Base-by-base conservation (phyloP, 2,888 invertebrate genomes). In the Tubulanus polymorphus region DNA sequence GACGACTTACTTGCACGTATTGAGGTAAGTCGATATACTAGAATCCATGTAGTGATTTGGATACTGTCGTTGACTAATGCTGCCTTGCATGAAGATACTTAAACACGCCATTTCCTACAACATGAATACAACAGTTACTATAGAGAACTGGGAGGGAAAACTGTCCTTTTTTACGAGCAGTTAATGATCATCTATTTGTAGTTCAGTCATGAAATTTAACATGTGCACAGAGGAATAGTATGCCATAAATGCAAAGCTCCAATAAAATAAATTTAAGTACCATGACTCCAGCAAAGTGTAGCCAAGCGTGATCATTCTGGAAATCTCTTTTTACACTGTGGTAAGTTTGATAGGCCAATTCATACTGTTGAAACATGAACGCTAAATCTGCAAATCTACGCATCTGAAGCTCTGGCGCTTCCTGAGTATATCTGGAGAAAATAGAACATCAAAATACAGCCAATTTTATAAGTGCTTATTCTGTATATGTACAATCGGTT, bases 271-370 rank as follows among this genome's bases (percentile, higher is more conserved):
- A n/a, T 28, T 10, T 29, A 57, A 72, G 64, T 60, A 80, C 81
- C 49, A 95, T 81, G 3, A 97, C 94, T 10, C 96, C 94, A 0
- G 97, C 95, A 79, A 91, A 95, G 78, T 96, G 91, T 28, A 95
- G 84, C 95, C 95, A 96, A 0, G 97, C 97, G 65, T 93, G 91
- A 77, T 99, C 97, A 1, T 90, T 90, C 74, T 90, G 91, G 78
- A 97, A 97, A 78, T 99, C 99, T 52, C 94, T 86, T 80, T 97
- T 97, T n/a, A 94, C 92, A 41, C 90, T 87, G 80, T 97, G 94
- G 81, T 96, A 99, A 0, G 91, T 87, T 76, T 92, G 90, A 80
- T 91, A 95, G 6, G 96, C 93, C 64, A 91, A 84, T 63, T 88
- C 87, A 81, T 95, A 95, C 73, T 93, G 88, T 2, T 93, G 91